These are phyloP conservation scores for Calidris pygmaea DNA, from an alignment of 2,113 vertebrate genomes.

Conservation along the genomic window DNA sequence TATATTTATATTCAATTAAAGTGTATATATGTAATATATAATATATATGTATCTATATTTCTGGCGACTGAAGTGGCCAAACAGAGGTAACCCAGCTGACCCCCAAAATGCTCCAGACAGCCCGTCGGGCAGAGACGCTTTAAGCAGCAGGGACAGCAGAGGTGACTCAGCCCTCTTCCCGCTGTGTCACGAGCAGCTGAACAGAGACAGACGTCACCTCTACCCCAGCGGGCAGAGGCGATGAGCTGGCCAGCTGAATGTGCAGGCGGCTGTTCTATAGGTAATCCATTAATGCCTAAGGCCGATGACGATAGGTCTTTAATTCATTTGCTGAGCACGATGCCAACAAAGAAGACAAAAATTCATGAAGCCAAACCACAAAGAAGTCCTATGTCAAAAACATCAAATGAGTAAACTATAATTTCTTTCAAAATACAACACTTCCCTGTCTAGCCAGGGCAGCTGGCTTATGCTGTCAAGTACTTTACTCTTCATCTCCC, in stretches of 20 bases:
- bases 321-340: not conserved
- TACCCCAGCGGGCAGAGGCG: not conserved
- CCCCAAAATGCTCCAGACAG: not conserved
- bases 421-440: not conserved
- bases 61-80: not conserved
- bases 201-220: not conserved
- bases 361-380: accelerated
- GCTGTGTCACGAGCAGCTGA: not conserved
- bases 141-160: not conserved
- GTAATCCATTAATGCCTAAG: not conserved
- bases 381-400: not conserved
- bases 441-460: not conserved
- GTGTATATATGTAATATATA: not conserved
- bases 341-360: not conserved
- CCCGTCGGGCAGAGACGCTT: not conserved
- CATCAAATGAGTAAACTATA: not conserved
- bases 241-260: not conserved
- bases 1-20: not conserved
- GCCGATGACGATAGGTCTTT: not conserved
- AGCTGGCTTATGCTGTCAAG: not conserved
- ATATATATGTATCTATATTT: not conserved
- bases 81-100: not conserved
- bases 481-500: not conserved
- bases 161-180: not conserved
- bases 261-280: not conserved